Evolutionary conservation across 2,113 vertebrate genomes (phyloP), one percentile per base, ranked within the genome.

Genomic region (Oreochromis niloticus): DNA sequence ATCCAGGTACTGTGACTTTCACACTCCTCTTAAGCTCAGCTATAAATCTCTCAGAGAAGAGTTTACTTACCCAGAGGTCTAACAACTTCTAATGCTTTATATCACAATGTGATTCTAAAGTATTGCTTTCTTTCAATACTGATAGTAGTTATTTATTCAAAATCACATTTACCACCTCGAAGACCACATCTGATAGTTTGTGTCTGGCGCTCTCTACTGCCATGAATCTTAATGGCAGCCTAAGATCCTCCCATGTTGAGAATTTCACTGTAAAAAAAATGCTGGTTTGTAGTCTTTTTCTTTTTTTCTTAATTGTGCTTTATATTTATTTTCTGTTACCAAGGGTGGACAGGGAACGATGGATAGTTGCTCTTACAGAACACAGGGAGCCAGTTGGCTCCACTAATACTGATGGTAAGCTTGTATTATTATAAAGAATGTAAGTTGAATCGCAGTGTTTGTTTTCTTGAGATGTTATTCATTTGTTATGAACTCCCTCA

Each of bases 291-390:
- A 30, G 4, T 17, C 2, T 10, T 10, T 68, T 22, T 24, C 24
- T 24, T 32, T 32, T 48, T 34, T 19, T 88, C 4, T 86, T 0
- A 39, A 66, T 66, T 66, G 34, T 68, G 34, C 11, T 57, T 7
- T 14, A 32, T 50, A 91, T 22, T 6, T 11, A 5, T 30, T 89
- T 4, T 87, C 75, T 87, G 7, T 78, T 86, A 54, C 57, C 11
- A 89, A 99, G 99, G 96, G 96, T 97, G 16, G 98, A 98, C 86
- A 95, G 97, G 1, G 98, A 98, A 0, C 96, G 98, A 0, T 99
- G 99, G 99, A 97, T 98, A 4, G 94, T 95, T 0, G 98, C 98
- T 0, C 96, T 99, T 3, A 95, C 91, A 27, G 94, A 96, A 82
- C 81, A 94, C 48, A 97, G 97, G 7, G 91, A 91, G 59, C 86